Conservation (phyloP, 2,888 invertebrate species). For the Yponomeuta sedellus region DNA sequence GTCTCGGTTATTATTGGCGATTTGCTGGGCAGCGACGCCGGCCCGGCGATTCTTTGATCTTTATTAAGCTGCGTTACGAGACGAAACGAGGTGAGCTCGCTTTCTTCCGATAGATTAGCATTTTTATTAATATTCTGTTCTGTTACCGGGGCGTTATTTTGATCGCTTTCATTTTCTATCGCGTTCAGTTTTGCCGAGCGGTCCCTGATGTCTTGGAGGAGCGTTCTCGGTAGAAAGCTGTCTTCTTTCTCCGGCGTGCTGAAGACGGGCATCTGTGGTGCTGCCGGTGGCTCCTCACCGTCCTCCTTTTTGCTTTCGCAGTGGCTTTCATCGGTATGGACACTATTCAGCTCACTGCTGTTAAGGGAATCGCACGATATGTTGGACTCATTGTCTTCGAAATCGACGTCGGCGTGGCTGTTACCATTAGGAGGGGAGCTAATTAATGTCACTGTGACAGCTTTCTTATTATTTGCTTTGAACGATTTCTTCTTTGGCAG, state of each 20-base stretch:
- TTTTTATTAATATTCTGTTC: conserved; percentile 68
- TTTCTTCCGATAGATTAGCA: conserved; percentile 68
- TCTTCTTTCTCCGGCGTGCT: conserved; percentile 42
- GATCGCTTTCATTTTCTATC: conserved; percentile 63
- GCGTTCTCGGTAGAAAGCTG: conserved; percentile 79
- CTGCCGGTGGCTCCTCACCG: conserved; percentile 48
- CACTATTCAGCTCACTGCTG: conserved; percentile 79
- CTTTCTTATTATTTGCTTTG: conserved; percentile 67
- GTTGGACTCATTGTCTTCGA: conserved; percentile 84
- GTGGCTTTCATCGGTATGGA: conserved; percentile 68
- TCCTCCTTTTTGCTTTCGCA: conserved; percentile 62
- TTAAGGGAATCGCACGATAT: conserved; percentile 90
- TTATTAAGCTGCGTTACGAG: conserved; percentile 69
- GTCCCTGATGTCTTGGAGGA: conserved; percentile 83
- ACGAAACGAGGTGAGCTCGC: conserved; percentile 70
- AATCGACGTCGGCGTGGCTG: conserved; percentile 80
- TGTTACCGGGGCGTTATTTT: conserved; percentile 45
- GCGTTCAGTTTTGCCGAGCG: conserved; percentile 73
- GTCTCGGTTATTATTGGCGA: conserved; percentile 78
- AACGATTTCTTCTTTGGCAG: conserved; percentile 81
- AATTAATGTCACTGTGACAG: conserved; percentile 75
- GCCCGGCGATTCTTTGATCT: conserved; percentile 38
- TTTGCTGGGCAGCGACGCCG: conserved; percentile 45
- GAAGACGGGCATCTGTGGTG: conserved; percentile 40
- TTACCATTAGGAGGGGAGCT: conserved; percentile 71